phyloP scores from a whole-genome alignment of 64 coral and sea anemone genomes.

The Catalaphyllia jardinei region DNA sequence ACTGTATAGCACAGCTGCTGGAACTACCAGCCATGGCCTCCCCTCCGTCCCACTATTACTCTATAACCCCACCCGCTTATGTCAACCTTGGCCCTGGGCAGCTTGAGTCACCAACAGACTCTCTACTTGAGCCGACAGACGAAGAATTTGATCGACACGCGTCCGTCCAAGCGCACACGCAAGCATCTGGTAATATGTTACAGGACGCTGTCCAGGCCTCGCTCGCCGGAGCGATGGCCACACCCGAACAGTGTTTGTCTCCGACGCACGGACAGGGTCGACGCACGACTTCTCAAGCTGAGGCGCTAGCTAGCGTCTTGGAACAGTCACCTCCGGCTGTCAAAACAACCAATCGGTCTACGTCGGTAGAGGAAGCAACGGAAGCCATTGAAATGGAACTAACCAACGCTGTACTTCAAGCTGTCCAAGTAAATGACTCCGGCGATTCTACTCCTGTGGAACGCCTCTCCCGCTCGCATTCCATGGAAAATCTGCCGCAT shows the following conservation, averaged over 20 bases:
- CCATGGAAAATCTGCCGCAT: slow-evolving; percentile 57
- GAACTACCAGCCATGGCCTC: slow-evolving; percentile 94
- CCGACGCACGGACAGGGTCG: slow-evolving; percentile 18
- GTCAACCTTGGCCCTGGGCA: slow-evolving; percentile 71
- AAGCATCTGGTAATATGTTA: not conserved
- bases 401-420: slow-evolving; percentile 21
- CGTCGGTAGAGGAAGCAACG: slow-evolving; percentile 74
- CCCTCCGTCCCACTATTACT: slow-evolving; percentile 85
- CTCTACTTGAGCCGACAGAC: slow-evolving; percentile 37
- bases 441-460: slow-evolving; percentile 40
- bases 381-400: slow-evolving; percentile 70
- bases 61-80: slow-evolving; percentile 89
- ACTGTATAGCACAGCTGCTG: slow-evolving; percentile 92
- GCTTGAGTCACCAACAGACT: slow-evolving; percentile 31
- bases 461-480: slow-evolving; percentile 43
- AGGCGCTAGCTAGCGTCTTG: slow-evolving; percentile 73
- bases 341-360: not conserved
- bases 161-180: slow-evolving; percentile 21
- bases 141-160: slow-evolving; percentile 31
- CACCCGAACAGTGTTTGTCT: slow-evolving; percentile 72
- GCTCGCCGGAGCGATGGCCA: slow-evolving; percentile 46
- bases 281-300: slow-evolving; percentile 63
- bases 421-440: slow-evolving; percentile 29
- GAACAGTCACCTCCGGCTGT: slow-evolving; percentile 74
- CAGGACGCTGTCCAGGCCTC: slow-evolving; percentile 21